Percentiles rank a stretch among this genome's conserved stretches.
phyloP scores from a whole-genome alignment of 2,113 vertebrate genomes.

The Heterotis niloticus region DNA sequence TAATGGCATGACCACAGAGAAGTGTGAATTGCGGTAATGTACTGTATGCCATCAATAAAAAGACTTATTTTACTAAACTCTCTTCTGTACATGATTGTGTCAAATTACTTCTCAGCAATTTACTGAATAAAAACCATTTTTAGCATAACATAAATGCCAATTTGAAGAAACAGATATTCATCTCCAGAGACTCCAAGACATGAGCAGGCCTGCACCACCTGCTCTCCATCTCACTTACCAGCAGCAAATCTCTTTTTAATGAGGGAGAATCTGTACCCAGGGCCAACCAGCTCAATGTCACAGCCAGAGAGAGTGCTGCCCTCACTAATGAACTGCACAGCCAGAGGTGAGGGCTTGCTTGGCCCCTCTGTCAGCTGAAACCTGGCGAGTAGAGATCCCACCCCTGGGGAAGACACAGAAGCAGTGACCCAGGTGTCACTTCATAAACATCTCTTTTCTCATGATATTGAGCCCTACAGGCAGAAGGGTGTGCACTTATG shows the following conservation, averaged over 20 bases:
- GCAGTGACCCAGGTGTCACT: background rate
- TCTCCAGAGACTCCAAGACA: background rate
- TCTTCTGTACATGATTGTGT: background rate
- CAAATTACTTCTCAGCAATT: background rate
- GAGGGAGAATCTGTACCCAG: constrained; percentile 94
- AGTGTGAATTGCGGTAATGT: background rate
- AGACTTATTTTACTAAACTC: background rate
- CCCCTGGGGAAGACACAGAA: constrained; percentile 64
- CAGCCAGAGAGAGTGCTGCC: constrained; percentile 91
- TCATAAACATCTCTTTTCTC: background rate
- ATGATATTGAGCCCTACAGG: background rate
- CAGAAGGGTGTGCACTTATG: constrained; percentile 29
- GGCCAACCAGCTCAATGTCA: constrained; percentile 88
- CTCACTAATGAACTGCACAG: constrained; percentile 95
- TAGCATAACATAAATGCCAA: background rate
- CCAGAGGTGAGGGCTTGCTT: constrained; percentile 84
- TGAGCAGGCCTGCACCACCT: too few relatives aligned
- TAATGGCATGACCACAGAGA: background rate
- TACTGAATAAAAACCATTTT: background rate
- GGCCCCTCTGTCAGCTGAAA: constrained; percentile 89
- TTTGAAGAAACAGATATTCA: background rate
- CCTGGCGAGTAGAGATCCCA: constrained; percentile 87
- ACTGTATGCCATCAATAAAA: background rate
- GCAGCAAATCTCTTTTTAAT: constrained; percentile 97
- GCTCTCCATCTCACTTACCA: constrained; percentile 62